Base-by-base conservation (phyloP, 2,888 invertebrate species). In the Pandemis cinnamomeana region DNA sequence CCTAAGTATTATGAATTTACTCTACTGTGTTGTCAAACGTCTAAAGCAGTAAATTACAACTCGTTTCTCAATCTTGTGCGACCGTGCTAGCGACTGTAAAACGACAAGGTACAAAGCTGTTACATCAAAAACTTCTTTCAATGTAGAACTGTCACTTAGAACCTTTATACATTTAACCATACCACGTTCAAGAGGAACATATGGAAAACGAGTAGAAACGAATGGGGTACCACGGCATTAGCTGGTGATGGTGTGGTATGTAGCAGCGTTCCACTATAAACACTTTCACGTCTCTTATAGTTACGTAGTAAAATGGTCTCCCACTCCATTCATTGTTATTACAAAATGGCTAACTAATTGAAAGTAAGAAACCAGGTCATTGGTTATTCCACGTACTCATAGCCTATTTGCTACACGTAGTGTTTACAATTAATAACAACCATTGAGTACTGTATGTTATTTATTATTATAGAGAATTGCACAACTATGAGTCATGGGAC, bases 391-490 rank as follows among this genome's bases (percentile, higher is more conserved):
- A 71, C n/a, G 75, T 78, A 61, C 67, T 70, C 71, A 73, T 76
- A 77, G 67, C 67, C 77, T 72, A 77, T 67, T 62, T 72, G 53
- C 60, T 75, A 75, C 71, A 77, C 75, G 75, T 76, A 76, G 77
- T 77, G 78, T 78, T 77, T 76, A 71, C 70, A 72, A 61, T 77
- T 76, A 78, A 68, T 75, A 80, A 78, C 78, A 77, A 78, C 72
- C 72, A 76, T 71, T 77, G 75, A 78, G 77, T 77, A 67, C 74
- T 60, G 48, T 58, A 64, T 62, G 70, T 58, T 77, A 78, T 80
- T 78, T 78, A 79, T 69, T 75, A 78, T 78, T 75, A 77, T 78
- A 77, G 79, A 78, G 77, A 79, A 80, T 75, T 79, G 77, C 62
- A 77, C 69, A 71, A 77, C 71, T 6, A 20, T 67, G 67, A 72